Evolutionary conservation across 2,797 vertebrate species (phyloP), one percentile per base, ranked within the genome.

Genomic region (Pipistrellus pygmaeus): DNA sequence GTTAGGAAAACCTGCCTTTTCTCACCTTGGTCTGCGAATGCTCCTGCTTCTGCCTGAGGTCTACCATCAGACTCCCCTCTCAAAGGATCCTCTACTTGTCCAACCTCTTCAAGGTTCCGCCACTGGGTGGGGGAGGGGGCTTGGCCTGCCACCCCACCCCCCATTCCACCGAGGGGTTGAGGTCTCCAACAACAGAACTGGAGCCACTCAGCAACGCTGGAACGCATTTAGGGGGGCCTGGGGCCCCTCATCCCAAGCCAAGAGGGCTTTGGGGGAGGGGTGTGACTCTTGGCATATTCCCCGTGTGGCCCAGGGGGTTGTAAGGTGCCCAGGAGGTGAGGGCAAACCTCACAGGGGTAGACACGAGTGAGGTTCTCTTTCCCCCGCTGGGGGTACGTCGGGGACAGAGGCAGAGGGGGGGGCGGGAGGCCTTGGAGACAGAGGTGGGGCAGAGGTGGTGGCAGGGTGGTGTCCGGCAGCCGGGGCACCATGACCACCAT

Each of bases 151-250:
- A 96, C 95, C 93, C 85, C 91, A 62, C 35, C 96, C 96, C 96
- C 95, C 95, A 95, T 95, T 94, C 93, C 81, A 86, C 88, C 27
- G 48, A 27, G 51, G 73, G 91, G 60, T 90, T 93, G 85, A 90
- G 90, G 97, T 97, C 96, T 95, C 96, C 96, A 92, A 97, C 97
- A 97, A 98, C 95, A 98, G 98, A 98, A 98, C 89, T 90, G 60
- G 92, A 82, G 94, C 90, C 75, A 86, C 95, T 94, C 88, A 92
- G 96, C 88, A 96, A 97, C 94, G 7, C 97, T 93, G 90, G 96
- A 97, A 96, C 86, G 53, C 66, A 90, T 85, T 90, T 1, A 21
- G 83, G 91, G 89, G 95, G 90, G 93, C 90, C 94, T 82, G 66
- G 89, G 80, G 51, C 90, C 94, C 96, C 97, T 96, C 68, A 0